A percentile compares a stretch with the other conserved stretches of the same genome.
Conservation (phyloP, 2,888 invertebrate species). For the Caenorhabditis sulstoni region DNA sequence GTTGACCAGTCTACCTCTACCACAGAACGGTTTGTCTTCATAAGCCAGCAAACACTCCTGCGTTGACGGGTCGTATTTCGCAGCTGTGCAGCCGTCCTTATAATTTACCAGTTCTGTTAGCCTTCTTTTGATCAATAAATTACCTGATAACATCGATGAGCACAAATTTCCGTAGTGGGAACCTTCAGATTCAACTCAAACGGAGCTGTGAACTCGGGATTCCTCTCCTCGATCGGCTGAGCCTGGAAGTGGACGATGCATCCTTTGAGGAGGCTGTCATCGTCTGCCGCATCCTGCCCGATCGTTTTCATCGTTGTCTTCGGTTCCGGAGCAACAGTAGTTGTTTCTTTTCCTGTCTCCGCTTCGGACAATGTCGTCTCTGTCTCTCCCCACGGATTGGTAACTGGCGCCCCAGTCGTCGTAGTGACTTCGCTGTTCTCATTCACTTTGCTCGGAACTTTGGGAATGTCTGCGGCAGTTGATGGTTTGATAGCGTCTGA, state of each 20-base stretch:
- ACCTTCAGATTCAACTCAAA: conserved; percentile 67
- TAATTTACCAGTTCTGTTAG: conserved; percentile 1
- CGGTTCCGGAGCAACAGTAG: conserved; percentile 5
- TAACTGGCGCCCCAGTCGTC: conserved; percentile 25
- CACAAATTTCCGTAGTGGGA: conserved; percentile 71
- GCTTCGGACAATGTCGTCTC: conserved; percentile 4
- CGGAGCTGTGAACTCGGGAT: conserved; percentile 65
- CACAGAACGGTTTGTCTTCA: conserved; percentile 72
- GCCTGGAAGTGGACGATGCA: conserved; percentile 74
- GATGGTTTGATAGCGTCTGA: conserved; percentile 51
- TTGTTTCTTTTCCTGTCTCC: conserved; percentile 2
- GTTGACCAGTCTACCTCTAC: conserved; percentile 58
- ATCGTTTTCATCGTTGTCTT: conserved; percentile 23
- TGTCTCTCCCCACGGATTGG: conserved; percentile 47
- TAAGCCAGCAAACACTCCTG: conserved; percentile 71
- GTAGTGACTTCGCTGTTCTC: conserved; percentile 23
- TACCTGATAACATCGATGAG: conserved; percentile 73
- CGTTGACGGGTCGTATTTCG: conserved; percentile 65
- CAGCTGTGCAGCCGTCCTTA: conserved; percentile 76
- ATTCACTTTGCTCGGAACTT: conserved; percentile 26
- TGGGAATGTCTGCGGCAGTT: conserved; percentile 21
- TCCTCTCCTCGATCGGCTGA: conserved; percentile 65
- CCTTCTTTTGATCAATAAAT: not conserved
- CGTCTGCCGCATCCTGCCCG: conserved; percentile 40
- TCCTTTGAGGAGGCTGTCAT: conserved; percentile 62